Evolutionary conservation across 2,113 vertebrate genomes (phyloP), one percentile per base, ranked within the genome.

Genomic region (Spea bombifrons): DNA sequence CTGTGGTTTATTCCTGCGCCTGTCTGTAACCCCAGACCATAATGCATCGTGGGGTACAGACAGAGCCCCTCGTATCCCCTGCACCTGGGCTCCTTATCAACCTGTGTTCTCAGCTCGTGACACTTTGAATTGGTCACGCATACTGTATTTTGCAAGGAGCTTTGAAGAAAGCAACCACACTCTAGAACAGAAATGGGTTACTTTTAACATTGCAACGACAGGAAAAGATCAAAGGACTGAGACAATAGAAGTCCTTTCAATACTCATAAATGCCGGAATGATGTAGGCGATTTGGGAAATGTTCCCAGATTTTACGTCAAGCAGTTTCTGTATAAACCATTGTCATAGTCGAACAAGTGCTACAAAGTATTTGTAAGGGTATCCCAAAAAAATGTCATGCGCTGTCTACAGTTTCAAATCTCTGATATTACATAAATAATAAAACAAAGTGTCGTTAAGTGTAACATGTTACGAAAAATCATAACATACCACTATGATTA

Each of bases 251-350:
- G 49, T 30, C 45, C 53, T 74, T 80, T 74, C 71, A 80, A 73
- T 80, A 79, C 69, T 79, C 66, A 73, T 52, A 65, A 79, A 79
- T 66, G n/a, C 52, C 50, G 57, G 77, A 72, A 80, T 74, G 64
- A 80, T 67, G 78, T 80, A 80, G 78, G 78, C 50, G 50, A 64
- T n/a, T 74, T 80, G 71, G 71, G 64, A 80, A 80, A 80, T 74
- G 78, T 80, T 80, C 65, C 78, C 71, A 74, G 71, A 68, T 68
- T 68, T 80, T 50, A 74, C 71, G 67, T 78, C 69, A 71, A 78
- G 69, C 61, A 66, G 43, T 46, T 72, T 55, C 48, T 71, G 69
- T 52, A 65, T 10, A 59, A 72, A 30, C 12, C 59, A 71, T 71
- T 64, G 67, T 61, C 46, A 52, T 71, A 70, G 71, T 17, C 43